Percentiles rank a stretch among this genome's conserved stretches.
Conservation (phyloP, 1,140 invertebrate species). For the Fopius arisanus region DNA sequence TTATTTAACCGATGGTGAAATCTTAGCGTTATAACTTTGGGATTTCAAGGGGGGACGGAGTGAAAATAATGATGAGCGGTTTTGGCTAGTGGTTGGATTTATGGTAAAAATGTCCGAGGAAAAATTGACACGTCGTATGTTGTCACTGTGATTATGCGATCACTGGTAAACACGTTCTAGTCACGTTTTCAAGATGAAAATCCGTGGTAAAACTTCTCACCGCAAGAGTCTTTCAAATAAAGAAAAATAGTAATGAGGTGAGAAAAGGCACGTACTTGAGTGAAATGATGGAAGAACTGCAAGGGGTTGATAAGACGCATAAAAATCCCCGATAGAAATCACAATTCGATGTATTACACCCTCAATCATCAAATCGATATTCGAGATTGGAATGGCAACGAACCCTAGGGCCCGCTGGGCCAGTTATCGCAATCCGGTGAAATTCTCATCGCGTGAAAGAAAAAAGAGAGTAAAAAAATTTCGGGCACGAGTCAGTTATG, state of each 20-base stretch:
- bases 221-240: not conserved
- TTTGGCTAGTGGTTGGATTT: not conserved
- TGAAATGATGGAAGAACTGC: not conserved
- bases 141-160: conserved; percentile 19
- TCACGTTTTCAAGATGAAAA: conserved; percentile 23
- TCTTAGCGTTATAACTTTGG: not conserved
- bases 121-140: not conserved
- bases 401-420: no score
- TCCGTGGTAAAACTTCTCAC: not conserved
- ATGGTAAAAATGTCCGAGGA: not conserved
- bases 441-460: not conserved
- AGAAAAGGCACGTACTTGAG: not conserved
- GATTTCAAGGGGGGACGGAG: not conserved
- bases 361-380: no score
- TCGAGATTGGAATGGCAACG: no score
- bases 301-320: not conserved
- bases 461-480: not conserved
- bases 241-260: conserved; percentile 11
- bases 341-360: no score
- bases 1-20: not conserved
- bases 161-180: conserved; percentile 19
- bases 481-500: conserved; percentile 23
- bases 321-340: no score
- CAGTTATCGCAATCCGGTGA: not conserved
- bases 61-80: not conserved